Conservation (phyloP, 2,113 vertebrate species). For the Tachuris rubrigastra region DNA sequence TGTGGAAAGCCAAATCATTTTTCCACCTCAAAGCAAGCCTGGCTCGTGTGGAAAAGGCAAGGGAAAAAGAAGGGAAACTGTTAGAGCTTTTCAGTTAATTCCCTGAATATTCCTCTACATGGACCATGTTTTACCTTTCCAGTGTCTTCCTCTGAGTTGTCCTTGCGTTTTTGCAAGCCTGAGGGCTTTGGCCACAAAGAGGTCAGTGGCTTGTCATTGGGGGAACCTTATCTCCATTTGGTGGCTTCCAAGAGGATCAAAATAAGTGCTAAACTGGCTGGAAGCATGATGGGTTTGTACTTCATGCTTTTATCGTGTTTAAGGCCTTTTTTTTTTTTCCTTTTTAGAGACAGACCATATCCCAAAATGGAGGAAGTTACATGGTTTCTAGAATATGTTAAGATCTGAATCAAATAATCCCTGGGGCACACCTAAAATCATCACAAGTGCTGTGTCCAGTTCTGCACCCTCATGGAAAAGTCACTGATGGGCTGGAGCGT, state of each 20-base stretch:
- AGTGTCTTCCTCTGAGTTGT: background rate
- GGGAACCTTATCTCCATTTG: background rate
- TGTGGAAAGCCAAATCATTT: background rate
- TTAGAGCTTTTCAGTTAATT: background rate
- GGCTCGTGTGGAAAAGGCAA: background rate
- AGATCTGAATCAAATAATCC: background rate
- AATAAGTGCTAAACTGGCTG: background rate
- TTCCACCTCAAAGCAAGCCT: background rate
- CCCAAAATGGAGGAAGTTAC: background rate
- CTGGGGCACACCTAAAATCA: background rate
- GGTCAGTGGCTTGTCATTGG: background rate
- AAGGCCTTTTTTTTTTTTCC: background rate
- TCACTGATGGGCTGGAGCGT: accelerated
- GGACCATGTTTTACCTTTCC: background rate
- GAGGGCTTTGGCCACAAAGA: background rate
- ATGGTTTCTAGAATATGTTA: background rate
- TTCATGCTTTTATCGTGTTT: background rate
- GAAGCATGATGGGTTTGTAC: background rate
- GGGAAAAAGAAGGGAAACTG: background rate
- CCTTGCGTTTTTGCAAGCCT: background rate
- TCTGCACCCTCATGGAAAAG: background rate
- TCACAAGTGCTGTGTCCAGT: background rate
- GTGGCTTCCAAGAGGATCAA: background rate
- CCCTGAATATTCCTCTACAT: background rate
- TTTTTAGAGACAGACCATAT: background rate